Evolutionary conservation across 2,113 vertebrate genomes (phyloP), one percentile per base, ranked within the genome.

Genomic region (Phalacrocorax aristotelis): DNA sequence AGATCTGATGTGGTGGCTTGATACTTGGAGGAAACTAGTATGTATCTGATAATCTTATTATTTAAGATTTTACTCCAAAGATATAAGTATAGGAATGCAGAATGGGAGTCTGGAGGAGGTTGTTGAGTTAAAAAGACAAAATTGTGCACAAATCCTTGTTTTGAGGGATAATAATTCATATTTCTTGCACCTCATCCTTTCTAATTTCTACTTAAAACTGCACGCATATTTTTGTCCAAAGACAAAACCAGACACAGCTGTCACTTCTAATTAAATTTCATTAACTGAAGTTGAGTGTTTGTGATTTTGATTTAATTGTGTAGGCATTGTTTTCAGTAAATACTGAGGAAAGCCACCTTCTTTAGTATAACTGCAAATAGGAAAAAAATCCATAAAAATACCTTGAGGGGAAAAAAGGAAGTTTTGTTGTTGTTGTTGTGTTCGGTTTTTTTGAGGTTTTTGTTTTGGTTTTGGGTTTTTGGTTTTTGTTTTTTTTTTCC

Each of bases 261-360:
- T 88, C 87, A 80, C 22, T 76, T 96, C 36, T 74, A 80, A 96
- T 94, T 94, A 94, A 76, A 93, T 94, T 94, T 94, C 84, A 85
- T 29, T 96, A 95, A 91, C 49, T 90, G 65, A 89, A 71, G 29
- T 22, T 89, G 42, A 65, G 30, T 78, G 85, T 96, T 87, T 87
- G 49, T 42, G 65, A 89, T 69, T 81, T 91, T 84, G n/a, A 71
- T 94, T 95, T 90, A 91, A 75, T 82, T 89, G 15, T 46, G 51
- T 87, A 87, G 88, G 2, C 52, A 49, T 15, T 65, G 58, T 72
- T 93, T 91, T 79, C 40, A 55, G 30, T 75, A 93, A 92, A 70
- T 82, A 82, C 17, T 87, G 42, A 78, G 7, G 14, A 82, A 84
- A 83, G 2, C 5, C 5, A 3, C 10, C 22, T 77, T 77, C n/a